These are phyloP conservation scores for Leucania comma DNA, from an alignment of 2,888 invertebrate species.

Conservation along the genomic window DNA sequence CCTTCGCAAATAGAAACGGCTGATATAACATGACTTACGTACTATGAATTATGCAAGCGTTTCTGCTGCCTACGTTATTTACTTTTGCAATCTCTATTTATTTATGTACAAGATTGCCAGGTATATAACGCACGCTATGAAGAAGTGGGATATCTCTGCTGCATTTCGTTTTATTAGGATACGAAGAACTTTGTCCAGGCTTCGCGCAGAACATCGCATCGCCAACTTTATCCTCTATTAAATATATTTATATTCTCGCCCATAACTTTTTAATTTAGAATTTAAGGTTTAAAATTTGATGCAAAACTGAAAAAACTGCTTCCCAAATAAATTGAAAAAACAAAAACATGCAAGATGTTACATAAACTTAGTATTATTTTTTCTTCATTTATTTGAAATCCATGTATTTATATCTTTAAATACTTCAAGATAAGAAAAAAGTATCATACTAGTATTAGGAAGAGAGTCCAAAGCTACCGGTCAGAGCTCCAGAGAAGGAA, in stretches of 20 bases:
- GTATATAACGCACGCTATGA: slow-evolving; percentile 30
- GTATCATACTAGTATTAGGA: too few relatives aligned
- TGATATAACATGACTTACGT: slow-evolving; percentile 15
- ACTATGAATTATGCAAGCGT: slow-evolving; percentile 50
- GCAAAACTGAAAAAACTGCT: neutral
- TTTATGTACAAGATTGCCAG: slow-evolving; percentile 10
- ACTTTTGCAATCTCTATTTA: slow-evolving; percentile 5
- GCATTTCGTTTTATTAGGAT: slow-evolving; percentile 60
- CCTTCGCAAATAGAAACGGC: slow-evolving; percentile 39
- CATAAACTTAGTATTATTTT: too few relatives aligned
- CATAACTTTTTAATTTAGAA: slow-evolving; percentile 73
- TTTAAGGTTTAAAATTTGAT: slow-evolving; percentile 49
- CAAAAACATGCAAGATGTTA: too few relatives aligned
- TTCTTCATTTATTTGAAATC: too few relatives aligned
- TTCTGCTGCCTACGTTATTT: slow-evolving; percentile 26
- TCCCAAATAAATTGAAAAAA: too few relatives aligned
- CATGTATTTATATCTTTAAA: too few relatives aligned
- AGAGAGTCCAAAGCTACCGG: neutral
- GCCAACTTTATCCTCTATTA: slow-evolving; percentile 70
- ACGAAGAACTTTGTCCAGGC: slow-evolving; percentile 57
- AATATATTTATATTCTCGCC: slow-evolving; percentile 70
- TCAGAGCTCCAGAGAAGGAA: neutral
- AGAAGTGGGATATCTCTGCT: slow-evolving; percentile 44
- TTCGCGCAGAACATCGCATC: slow-evolving; percentile 42
- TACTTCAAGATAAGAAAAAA: too few relatives aligned